Evolutionary conservation across 2,113 vertebrate species (phyloP).

Genomic region (Myiagra hebetior): DNA sequence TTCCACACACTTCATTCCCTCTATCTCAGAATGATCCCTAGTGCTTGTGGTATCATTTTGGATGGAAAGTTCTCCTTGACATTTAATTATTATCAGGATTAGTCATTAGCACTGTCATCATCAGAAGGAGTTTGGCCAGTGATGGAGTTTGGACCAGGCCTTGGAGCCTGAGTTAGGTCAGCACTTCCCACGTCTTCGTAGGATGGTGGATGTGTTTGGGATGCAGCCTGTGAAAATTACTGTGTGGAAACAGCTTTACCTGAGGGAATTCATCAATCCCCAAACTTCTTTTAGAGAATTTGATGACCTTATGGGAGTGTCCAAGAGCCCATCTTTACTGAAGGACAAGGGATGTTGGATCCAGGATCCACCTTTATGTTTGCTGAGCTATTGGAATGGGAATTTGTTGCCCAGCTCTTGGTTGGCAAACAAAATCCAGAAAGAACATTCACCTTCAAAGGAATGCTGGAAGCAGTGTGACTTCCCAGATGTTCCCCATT

Average conservation of each 20-base stretch:
- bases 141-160: neutral
- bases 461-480: neutral
- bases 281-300: neutral
- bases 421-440: neutral
- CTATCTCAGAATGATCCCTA: neutral
- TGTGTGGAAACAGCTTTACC: neutral
- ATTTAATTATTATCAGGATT: slow-evolving; percentile 33
- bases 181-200: neutral
- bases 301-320: neutral
- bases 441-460: neutral
- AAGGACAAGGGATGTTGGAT: neutral
- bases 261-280: neutral
- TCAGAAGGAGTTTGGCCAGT: neutral
- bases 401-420: neutral
- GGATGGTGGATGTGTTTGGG: neutral
- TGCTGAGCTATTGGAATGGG: neutral
- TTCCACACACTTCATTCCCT: neutral
- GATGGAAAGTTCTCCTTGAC: slow-evolving; percentile 24
- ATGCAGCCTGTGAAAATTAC: neutral
- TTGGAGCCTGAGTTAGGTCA: neutral
- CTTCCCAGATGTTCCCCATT: neutral
- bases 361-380: neutral
- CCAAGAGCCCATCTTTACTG: neutral
- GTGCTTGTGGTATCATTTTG: neutral
- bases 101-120: slow-evolving; percentile 5